phyloP scores from a whole-genome alignment of 2,113 vertebrate species.

The Sander vitreus region DNA sequence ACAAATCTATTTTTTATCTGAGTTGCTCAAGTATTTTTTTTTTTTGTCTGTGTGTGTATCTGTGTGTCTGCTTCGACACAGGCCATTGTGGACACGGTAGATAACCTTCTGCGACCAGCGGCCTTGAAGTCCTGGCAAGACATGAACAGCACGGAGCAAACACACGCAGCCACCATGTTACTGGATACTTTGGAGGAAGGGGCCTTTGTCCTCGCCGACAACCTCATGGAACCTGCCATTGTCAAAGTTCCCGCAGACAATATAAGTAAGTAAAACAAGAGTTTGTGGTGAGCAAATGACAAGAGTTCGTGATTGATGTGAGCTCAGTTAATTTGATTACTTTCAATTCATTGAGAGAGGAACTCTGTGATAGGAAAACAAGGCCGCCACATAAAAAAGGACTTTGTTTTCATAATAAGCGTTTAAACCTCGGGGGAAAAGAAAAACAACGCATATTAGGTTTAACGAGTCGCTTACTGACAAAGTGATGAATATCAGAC shows the following conservation, averaged over 20 bases:
- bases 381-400: conserved; percentile 65
- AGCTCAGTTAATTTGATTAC: conserved; percentile 63
- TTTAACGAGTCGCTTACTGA: conserved; percentile 80
- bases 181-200: conserved; percentile 98
- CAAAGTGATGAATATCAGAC: conserved; percentile 81
- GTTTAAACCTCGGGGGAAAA: conserved; percentile 71
- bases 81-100: conserved; percentile 99
- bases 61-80: conserved; percentile 77
- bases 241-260: conserved; percentile 98
- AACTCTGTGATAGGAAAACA: conserved; percentile 62
- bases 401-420: conserved; percentile 78
- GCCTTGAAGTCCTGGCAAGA: conserved; percentile 97
- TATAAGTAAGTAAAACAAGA: conserved; percentile 89
- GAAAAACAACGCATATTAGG: conserved; percentile 75
- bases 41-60: conserved; percentile 22
- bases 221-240: conserved; percentile 95
- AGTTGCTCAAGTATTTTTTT: conserved; percentile 12
- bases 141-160: conserved; percentile 98
- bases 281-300: conserved; percentile 42
- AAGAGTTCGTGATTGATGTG: conserved; percentile 28
- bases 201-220: conserved; percentile 98
- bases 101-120: conserved; percentile 97
- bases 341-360: conserved; percentile 51
- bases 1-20: background rate
- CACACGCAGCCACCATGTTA: conserved; percentile 97